phyloP scores from a whole-genome alignment of 1,140 invertebrate species.

The Sarcophaga bullata region DNA sequence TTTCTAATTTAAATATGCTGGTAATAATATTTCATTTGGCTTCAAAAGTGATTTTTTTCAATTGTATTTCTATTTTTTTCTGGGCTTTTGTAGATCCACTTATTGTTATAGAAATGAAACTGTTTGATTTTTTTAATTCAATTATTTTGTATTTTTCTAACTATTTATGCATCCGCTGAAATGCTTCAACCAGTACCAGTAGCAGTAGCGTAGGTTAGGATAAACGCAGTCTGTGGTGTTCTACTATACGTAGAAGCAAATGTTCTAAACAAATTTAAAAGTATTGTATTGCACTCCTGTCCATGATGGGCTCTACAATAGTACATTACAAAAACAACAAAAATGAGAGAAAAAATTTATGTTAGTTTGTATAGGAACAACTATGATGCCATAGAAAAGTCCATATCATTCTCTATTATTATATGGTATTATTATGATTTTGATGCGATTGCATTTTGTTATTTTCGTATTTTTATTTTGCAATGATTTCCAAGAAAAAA shows the following conservation, averaged over 20 bases:
- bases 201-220: background rate
- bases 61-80: background rate
- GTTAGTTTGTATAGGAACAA: background rate
- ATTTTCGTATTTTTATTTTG: background rate
- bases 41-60: too few relatives aligned
- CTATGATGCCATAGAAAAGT: background rate
- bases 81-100: background rate
- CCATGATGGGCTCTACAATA: background rate
- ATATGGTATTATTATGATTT: slow-evolving; percentile 11
- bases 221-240: too few relatives aligned
- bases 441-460: slow-evolving; percentile 4
- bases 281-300: background rate
- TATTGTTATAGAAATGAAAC: background rate
- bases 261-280: too few relatives aligned
- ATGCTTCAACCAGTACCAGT: background rate
- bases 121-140: background rate
- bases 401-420: slow-evolving; percentile 2
- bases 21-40: too few relatives aligned
- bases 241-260: too few relatives aligned
- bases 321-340: background rate
- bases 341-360: background rate
- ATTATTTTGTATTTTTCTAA: background rate
- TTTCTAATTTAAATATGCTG: too few relatives aligned
- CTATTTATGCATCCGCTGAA: background rate
- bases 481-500: background rate